Base-by-base conservation (phyloP, 1,140 invertebrate genomes). In the Drosophila biarmipes region DNA sequence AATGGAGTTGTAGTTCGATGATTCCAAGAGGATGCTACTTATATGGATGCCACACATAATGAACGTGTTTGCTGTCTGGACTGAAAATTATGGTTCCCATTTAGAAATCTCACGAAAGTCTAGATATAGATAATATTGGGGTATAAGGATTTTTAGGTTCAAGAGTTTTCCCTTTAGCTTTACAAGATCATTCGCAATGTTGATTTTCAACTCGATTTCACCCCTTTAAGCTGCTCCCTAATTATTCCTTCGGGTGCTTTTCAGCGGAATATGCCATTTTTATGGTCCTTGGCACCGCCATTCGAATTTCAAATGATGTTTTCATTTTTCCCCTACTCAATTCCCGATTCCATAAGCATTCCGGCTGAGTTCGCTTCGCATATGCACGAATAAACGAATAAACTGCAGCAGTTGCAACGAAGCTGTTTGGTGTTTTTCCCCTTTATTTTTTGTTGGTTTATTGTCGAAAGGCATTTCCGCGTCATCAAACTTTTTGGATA, bases 401-500 rank as follows among this genome's bases (percentile, higher is more conserved):
- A 69, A 61, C 53, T 71, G 45, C 62, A 59, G 38, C 58, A 69
- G 58, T 51, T 52, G 24, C 56, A 53, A 29, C 11, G 15, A 46
- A 57, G 40, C 51, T 52, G 21, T 6, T 51, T 67, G 35, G 31
- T 52, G 48, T 40, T 42, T 12, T 61, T 54, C 19, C 31, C 42
- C 31, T 46, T 34, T 55, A 37, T 43, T 42, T 45, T 43, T 75
- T 73, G 29, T 24, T 54, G 52, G 46, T 63, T 57, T 57, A 71
- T 78, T 78, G 75, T 78, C 61, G 66, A 56, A 56, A 78, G 58
- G 77, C 73, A 77, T 74, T 85, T 85, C 73, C 80, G 54, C 73
- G 56, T 71, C 81, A 86, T 85, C 81, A 78, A 80, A 68, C 73
- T 85, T 85, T 85, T 63, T 48, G 58, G 62, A 79, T 73, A 84